These are phyloP conservation scores for Frankliniella fusca DNA, from an alignment of 2,888 invertebrate species.

Conservation along the genomic window DNA sequence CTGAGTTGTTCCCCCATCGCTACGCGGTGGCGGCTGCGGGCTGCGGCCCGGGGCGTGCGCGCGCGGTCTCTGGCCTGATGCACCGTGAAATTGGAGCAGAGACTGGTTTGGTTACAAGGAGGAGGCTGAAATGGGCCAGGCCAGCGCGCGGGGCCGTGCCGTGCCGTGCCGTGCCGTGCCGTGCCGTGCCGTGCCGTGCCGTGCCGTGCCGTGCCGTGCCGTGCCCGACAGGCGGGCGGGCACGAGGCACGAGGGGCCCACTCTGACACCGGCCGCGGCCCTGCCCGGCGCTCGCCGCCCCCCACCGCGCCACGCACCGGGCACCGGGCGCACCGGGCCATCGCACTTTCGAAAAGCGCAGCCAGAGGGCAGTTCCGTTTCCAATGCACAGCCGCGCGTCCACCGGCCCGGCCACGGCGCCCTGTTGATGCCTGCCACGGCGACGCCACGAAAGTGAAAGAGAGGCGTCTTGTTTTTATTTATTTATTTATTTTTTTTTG, in stretches of 20 bases:
- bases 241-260: too few species aligned
- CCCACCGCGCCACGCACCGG: neutral
- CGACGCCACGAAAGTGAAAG: too few species aligned
- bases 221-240: too few species aligned
- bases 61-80: neutral
- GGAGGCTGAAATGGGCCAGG: neutral
- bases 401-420: neutral
- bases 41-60: neutral
- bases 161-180: neutral
- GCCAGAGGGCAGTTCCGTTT: neutral
- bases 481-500: too few species aligned
- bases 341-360: neutral
- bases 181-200: neutral
- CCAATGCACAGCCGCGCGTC: neutral
- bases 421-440: too few species aligned
- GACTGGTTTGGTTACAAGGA: neutral
- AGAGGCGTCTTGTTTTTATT: too few species aligned
- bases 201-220: neutral
- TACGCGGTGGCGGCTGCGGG: neutral
- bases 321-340: neutral
- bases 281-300: too few species aligned
- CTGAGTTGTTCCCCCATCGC: too few species aligned
- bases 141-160: constrained; percentile 3
- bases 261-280: too few species aligned
- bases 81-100: neutral